Conservation (phyloP, 2,113 vertebrate species). For the Bos javanicus region DNA sequence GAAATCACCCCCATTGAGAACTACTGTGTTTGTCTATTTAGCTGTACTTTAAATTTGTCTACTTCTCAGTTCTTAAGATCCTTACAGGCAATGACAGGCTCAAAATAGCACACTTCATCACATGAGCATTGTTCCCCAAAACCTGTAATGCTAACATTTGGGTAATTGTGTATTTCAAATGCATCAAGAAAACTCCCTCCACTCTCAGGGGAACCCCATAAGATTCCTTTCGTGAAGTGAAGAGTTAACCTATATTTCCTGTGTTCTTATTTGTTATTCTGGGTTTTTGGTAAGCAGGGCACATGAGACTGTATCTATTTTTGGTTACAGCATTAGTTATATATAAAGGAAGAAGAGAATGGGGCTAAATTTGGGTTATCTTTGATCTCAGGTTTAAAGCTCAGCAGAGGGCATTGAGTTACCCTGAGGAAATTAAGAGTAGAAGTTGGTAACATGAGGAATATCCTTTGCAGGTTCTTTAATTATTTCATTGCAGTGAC, state of each 20-base stretch:
- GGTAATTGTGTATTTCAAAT: neutral
- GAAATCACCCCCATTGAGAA: neutral
- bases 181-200: neutral
- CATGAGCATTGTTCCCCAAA: neutral
- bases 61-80: neutral
- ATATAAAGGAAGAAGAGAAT: neutral
- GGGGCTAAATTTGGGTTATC: slow-evolving; percentile 29
- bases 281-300: slow-evolving; percentile 14
- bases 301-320: neutral
- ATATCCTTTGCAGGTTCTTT: neutral
- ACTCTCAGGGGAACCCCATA: neutral
- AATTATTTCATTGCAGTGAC: neutral
- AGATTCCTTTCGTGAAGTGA: neutral
- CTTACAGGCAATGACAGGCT: neutral
- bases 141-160: neutral
- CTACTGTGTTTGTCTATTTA: neutral
- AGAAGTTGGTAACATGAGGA: neutral
- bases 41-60: neutral
- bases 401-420: neutral
- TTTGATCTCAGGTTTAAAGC: slow-evolving; percentile 46
- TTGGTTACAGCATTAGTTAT: neutral
- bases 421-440: neutral
- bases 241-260: neutral
- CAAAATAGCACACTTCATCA: neutral
- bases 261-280: neutral